Percentiles rank a stretch among this genome's conserved stretches.
These are phyloP conservation scores for Xyrauchen texanus DNA, from an alignment of 2,113 vertebrate genomes.

Conservation along the genomic window DNA sequence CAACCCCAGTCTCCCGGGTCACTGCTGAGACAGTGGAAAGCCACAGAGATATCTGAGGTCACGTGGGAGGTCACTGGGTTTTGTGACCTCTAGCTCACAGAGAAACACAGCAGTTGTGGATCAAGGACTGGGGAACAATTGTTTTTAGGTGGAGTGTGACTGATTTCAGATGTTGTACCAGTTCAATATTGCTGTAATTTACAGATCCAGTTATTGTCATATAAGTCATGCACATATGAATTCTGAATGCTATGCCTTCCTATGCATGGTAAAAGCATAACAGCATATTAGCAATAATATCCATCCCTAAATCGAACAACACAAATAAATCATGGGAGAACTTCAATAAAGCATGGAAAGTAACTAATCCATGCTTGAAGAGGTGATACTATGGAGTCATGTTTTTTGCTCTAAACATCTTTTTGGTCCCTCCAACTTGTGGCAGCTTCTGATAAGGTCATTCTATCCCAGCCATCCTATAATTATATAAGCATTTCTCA, in stretches of 20 bases:
- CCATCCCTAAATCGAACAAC: constrained; percentile 14
- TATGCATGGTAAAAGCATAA: neutral
- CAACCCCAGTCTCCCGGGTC: constrained; percentile 55
- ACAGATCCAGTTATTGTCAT: neutral
- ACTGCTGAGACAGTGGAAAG: constrained; percentile 63
- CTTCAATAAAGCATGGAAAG: neutral
- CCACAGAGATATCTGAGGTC: constrained; percentile 69
- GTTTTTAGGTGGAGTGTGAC: neutral
- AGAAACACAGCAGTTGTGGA: constrained; percentile 1
- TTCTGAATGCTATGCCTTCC: neutral
- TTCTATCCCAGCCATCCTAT: constrained; percentile 52
- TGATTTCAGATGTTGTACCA: constrained; percentile 12
- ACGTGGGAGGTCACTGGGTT: constrained; percentile 58
- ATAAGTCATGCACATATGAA: neutral
- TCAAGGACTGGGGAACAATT: neutral
- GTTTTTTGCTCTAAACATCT: constrained; percentile 46
- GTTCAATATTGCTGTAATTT: neutral
- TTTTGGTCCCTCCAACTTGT: constrained; percentile 47
- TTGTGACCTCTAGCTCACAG: constrained; percentile 49
- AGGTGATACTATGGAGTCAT: constrained; percentile 40
- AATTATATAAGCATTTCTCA: constrained; percentile 59
- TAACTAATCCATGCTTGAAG: constrained; percentile 4
- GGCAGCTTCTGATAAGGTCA: constrained; percentile 65
- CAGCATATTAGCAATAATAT: neutral
- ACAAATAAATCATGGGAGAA: neutral